phyloP scores from a whole-genome alignment of 2,113 vertebrate species.

The Perca flavescens region DNA sequence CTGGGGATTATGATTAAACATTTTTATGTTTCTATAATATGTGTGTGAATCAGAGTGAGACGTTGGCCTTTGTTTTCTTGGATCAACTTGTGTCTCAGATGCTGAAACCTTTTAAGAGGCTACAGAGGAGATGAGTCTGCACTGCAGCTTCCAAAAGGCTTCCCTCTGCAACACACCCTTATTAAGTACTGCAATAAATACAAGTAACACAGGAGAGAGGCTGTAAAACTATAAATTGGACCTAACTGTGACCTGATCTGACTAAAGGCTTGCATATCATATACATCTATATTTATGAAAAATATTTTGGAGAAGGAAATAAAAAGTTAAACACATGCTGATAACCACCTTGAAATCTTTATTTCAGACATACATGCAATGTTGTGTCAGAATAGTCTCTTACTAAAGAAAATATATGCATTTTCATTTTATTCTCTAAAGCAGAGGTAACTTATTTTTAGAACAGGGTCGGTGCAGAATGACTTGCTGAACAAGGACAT shows the following conservation, averaged over 20 bases:
- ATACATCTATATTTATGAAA: background rate
- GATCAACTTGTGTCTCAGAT: constrained; percentile 49
- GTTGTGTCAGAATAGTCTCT: constrained; percentile 28
- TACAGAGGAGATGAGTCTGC: constrained; percentile 52
- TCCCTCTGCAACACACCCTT: constrained; percentile 37
- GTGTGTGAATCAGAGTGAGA: constrained; percentile 36
- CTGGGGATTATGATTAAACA: constrained; percentile 28
- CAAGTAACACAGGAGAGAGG: background rate
- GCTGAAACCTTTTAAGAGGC: constrained; percentile 43
- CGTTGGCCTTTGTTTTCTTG: constrained; percentile 9
- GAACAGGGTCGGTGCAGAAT: constrained; percentile 20
- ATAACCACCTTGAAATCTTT: constrained; percentile 13
- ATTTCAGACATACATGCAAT: constrained; percentile 18
- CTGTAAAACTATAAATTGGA: constrained; percentile 16
- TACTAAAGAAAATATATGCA: constrained; percentile 16
- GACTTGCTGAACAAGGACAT: constrained; percentile 83
- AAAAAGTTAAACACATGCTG: background rate
- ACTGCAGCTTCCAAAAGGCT: constrained; percentile 42
- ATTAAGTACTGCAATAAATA: constrained; percentile 32
- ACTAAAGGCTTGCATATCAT: constrained; percentile 11
- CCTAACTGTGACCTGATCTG: background rate
- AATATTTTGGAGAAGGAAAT: constrained; percentile 6
- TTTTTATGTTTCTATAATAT: constrained; percentile 12
- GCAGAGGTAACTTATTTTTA: constrained; percentile 25
- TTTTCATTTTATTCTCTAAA: constrained; percentile 41